Evolutionary conservation across 37 sponge, comb jelly and placozoan species (phyloP).

Genomic region (Aplysina aerophoba): DNA sequence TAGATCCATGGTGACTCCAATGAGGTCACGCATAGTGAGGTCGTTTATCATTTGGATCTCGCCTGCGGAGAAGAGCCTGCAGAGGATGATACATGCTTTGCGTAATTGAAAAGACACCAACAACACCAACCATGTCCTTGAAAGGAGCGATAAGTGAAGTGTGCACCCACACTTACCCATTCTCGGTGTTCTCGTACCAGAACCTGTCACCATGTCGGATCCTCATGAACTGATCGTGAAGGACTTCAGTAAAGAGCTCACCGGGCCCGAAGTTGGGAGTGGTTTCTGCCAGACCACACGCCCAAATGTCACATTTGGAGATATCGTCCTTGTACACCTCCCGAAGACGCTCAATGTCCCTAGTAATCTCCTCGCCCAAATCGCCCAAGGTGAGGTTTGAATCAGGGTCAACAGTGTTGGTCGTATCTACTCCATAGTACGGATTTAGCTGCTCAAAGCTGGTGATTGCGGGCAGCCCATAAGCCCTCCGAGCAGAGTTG

Average conservation of each 20-base stretch:
- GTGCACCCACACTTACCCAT: constrained; percentile 56
- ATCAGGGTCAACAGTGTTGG: neutral
- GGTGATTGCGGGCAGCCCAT: constrained; percentile 52
- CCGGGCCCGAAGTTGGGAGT: constrained; percentile 80
- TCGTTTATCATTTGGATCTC: constrained; percentile 67
- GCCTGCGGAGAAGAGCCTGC: constrained; percentile 70
- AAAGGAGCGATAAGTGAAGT: neutral
- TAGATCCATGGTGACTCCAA: constrained; percentile 47
- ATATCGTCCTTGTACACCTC: constrained; percentile 87
- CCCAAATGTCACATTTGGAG: constrained; percentile 87
- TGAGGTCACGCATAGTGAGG: constrained; percentile 62
- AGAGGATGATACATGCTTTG: neutral
- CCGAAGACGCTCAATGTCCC: constrained; percentile 70
- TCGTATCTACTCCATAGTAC: constrained; percentile 56
- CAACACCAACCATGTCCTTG: neutral
- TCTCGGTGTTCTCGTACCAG: constrained; percentile 93
- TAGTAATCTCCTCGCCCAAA: constrained; percentile 34
- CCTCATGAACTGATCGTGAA: constrained; percentile 93
- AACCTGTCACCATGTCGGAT: constrained; percentile 90
- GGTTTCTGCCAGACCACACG: constrained; percentile 89
- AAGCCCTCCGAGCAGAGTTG: constrained; percentile 84
- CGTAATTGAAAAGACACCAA: no score
- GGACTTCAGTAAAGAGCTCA: constrained; percentile 80
- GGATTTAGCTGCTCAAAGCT: constrained; percentile 81
- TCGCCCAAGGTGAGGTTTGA: neutral